Conservation (phyloP, 92 coral and sea anemone genomes). For the Zoanthus sansibaricus region DNA sequence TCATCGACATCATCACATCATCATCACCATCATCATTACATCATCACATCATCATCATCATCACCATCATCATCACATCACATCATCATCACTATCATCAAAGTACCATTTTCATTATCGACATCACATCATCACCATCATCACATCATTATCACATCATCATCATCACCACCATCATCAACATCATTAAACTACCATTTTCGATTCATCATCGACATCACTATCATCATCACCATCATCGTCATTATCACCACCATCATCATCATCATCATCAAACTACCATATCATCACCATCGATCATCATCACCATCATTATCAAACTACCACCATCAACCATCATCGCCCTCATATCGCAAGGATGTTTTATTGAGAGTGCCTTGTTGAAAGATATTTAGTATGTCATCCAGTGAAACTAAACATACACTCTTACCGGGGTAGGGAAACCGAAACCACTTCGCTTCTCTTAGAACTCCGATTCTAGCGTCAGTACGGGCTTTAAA, state of each 20-base stretch:
- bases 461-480: constrained; percentile 57
- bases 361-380: neutral
- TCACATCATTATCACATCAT: neutral
- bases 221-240: neutral
- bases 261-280: too few relatives aligned
- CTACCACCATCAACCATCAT: neutral
- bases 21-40: too few relatives aligned
- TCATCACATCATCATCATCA: neutral
- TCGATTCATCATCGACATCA: neutral
- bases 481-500: constrained; percentile 76
- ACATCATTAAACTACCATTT: neutral
- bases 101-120: too few relatives aligned
- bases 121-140: too few relatives aligned
- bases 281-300: too few relatives aligned
- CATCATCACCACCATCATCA: neutral
- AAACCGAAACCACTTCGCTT: constrained; percentile 82
- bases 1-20: too few relatives aligned
- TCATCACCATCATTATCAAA: neutral
- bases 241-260: too few relatives aligned
- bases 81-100: too few relatives aligned
- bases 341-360: neutral
- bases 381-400: neutral
- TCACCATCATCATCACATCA: neutral
- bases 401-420: too few relatives aligned
- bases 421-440: constrained; percentile 74